Evolutionary conservation across 2,113 vertebrate species (phyloP), one percentile per base, ranked within the genome.

Genomic region (Sinosuthora webbiana): DNA sequence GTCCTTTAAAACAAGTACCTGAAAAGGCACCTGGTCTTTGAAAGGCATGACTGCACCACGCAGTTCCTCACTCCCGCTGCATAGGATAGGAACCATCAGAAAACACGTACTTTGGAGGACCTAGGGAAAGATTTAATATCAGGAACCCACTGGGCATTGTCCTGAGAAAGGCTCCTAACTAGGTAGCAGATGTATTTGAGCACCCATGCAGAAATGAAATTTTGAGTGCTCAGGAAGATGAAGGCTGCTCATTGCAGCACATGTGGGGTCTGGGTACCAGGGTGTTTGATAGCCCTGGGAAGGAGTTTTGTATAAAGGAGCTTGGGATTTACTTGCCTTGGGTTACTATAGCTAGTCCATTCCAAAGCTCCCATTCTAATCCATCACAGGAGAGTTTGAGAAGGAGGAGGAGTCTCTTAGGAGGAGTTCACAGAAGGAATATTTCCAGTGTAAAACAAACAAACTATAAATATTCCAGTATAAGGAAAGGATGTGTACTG

Each of bases 391-490:
- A 59, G 37, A 77, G 22, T 83, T 35, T 37, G 28, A 70, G 86
- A 69, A 85, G 27, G 53, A 87, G 45, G 39, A 50, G 45, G 25
- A 52, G n/a, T 53, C 33, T 47, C 55, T 70, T 37, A 65, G 55
- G 35, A 91, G 52, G 37, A 92, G 23, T 37, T 88, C 57, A 67
- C 27, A 68, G 90, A 90, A 86, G 80, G 60, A 74, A 42, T 88
- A 86, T 88, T 94, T 94, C 60, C 78, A 88, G 71, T 68, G 87
- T 90, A 70, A 95, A 95, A 27, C 63, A 78, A 95, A 85, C 74
- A 62, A 87, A 70, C 87, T 87, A 93, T 94, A 93, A 96, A 94
- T 95, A 90, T 94, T 87, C 63, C 86, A 83, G 67, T 93, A 91
- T 93, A 95, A 89, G 82, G 90, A 86, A 96, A 52, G 57, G 90